These are phyloP conservation scores for Chloebia gouldiae DNA, from an alignment of 2,113 vertebrate genomes.

Conservation along the genomic window DNA sequence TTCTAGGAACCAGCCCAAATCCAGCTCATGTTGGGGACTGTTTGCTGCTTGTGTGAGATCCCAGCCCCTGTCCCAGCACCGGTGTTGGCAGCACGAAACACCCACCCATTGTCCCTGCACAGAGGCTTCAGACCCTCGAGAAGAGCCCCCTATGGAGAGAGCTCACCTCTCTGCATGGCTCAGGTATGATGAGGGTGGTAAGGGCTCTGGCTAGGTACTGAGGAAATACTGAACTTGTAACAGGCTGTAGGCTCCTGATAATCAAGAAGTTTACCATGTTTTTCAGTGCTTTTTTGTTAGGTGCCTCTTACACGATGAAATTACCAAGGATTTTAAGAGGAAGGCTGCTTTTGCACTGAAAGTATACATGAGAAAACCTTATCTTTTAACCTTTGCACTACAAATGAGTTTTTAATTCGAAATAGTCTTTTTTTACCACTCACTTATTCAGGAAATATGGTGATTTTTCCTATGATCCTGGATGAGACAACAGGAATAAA, in stretches of 20 bases:
- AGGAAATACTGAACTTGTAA: background rate
- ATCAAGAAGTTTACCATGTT: background rate
- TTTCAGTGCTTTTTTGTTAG: background rate
- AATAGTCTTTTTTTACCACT: background rate
- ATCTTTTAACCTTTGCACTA: background rate
- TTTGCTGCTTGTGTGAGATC: background rate
- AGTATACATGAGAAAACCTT: background rate
- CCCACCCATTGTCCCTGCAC: background rate
- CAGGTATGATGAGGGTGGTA: fast-evolving
- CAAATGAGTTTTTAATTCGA: background rate
- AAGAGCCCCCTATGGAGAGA: background rate
- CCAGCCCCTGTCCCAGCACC: background rate
- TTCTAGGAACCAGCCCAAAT: background rate
- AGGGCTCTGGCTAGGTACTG: no score
- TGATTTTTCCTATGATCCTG: background rate
- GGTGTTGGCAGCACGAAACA: background rate
- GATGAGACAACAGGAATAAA: background rate
- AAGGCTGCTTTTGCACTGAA: background rate
- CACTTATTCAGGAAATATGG: background rate
- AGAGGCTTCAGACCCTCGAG: background rate
- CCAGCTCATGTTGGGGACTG: background rate
- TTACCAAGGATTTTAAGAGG: background rate
- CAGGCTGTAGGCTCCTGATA: background rate
- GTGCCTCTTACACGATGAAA: background rate
- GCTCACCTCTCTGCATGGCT: background rate